Percentiles rank a stretch among this genome's conserved stretches.
Conservation (phyloP, 1,140 invertebrate genomes). For the Drosophila chauvacae region DNA sequence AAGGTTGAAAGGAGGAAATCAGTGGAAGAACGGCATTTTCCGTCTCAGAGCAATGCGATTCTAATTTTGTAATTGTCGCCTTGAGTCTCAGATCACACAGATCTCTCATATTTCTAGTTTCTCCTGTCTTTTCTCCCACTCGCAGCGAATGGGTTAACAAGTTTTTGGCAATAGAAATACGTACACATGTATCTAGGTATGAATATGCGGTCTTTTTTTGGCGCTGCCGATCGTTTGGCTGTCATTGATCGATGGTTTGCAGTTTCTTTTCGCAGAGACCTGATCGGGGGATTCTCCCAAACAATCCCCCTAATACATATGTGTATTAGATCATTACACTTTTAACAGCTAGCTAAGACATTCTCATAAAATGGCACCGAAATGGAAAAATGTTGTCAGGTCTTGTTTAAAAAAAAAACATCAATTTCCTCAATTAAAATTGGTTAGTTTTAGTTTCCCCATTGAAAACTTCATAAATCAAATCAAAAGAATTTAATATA, state of each 20-base stretch:
- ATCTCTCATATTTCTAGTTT: slow-evolving; percentile 43
- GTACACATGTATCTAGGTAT: too few relatives aligned
- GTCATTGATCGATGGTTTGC: slow-evolving; percentile 45
- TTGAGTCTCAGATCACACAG: slow-evolving; percentile 2
- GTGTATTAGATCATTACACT: not conserved
- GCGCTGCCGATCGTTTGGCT: not conserved
- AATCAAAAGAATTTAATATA: not conserved
- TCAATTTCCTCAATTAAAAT: not conserved
- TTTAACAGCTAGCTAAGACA: not conserved
- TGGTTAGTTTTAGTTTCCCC: not conserved
- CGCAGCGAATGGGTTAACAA: slow-evolving; percentile 29
- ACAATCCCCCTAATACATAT: slow-evolving; percentile 1
- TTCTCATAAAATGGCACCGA: not conserved
- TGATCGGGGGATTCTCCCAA: slow-evolving; percentile 5
- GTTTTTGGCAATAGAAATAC: slow-evolving; percentile 35
- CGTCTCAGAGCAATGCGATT: not conserved
- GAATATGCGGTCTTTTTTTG: slow-evolving; percentile 1
- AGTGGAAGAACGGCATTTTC: slow-evolving; percentile 47
- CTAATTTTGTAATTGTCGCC: slow-evolving; percentile 10
- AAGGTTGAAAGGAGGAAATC: slow-evolving; percentile 64
- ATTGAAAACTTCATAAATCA: slow-evolving; percentile 22
- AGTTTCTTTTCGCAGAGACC: slow-evolving; percentile 12
- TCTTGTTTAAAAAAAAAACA: not conserved
- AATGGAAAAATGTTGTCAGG: not conserved
- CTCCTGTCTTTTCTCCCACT: slow-evolving; percentile 22